A percentile compares a stretch with the other conserved stretches of the same genome.
Evolutionary conservation across 2,888 invertebrate genomes (phyloP).

Genomic region (Hedya salicella): DNA sequence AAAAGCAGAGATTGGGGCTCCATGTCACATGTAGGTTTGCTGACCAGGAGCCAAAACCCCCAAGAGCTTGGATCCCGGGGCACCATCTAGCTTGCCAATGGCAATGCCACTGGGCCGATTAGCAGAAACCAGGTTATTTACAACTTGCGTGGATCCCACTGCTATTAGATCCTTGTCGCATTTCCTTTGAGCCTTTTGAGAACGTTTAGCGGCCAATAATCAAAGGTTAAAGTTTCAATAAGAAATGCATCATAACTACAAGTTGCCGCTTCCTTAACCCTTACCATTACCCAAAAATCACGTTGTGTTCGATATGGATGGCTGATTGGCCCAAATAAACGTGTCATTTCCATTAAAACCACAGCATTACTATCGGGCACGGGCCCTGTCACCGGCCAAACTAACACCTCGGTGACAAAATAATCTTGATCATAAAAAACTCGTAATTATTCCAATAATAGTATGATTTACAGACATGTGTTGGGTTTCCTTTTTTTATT

Average conservation of each 20-base stretch:
- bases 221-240: constrained; percentile 3
- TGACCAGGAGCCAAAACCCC: no score
- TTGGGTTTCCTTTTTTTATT: background rate
- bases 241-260: constrained; percentile 20
- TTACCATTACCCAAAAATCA: constrained; percentile 12
- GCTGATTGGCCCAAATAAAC: constrained; percentile 20
- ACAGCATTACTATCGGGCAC: constrained; percentile 1
- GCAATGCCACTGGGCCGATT: no score
- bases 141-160: no score
- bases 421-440: constrained; percentile 16
- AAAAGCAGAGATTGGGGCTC: no score
- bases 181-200: no score
- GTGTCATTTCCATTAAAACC: constrained; percentile 13
- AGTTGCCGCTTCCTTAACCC: constrained; percentile 11
- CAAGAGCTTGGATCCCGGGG: no score
- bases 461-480: constrained; percentile 16
- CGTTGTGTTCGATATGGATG: constrained; percentile 7
- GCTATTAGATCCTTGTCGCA: no score
- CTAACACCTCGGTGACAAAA: constrained; percentile 7
- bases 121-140: no score
- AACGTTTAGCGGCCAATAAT: no score
- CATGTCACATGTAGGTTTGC: no score
- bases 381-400: background rate
- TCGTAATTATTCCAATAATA: constrained; percentile 15
- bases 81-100: no score